Percentiles rank a stretch among this genome's conserved stretches.
phyloP scores from a whole-genome alignment of 2,888 invertebrate genomes.

The Embidobia sp. region DNA sequence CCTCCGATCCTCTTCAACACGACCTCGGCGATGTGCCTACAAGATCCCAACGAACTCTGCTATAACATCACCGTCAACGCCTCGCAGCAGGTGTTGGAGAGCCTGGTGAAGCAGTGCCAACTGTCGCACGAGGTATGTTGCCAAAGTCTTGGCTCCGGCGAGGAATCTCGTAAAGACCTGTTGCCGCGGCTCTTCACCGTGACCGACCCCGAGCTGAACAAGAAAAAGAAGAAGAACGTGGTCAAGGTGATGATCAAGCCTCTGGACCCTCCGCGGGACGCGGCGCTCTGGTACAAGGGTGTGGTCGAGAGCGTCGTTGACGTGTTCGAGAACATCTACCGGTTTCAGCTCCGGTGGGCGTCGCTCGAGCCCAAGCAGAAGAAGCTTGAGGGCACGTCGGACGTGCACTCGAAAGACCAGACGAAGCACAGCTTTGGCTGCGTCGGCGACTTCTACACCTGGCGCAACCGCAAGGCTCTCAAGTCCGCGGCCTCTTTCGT shows the following conservation, averaged over 20 bases:
- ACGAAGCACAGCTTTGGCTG: conserved; percentile 74
- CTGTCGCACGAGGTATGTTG: conserved; percentile 71
- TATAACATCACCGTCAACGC: conserved; percentile 83
- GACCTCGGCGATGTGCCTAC: conserved; percentile 82
- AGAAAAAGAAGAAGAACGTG: neutral
- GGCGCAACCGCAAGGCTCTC: conserved; percentile 74
- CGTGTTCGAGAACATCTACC: conserved; percentile 77
- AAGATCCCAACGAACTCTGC: conserved; percentile 87
- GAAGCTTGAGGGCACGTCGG: conserved; percentile 75
- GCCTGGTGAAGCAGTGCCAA: conserved; percentile 75
- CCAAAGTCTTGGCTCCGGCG: neutral
- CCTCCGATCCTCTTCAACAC: conserved; percentile 53
- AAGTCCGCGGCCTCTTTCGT: conserved; percentile 67
- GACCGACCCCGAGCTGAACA: conserved; percentile 13
- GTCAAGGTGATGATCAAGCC: conserved; percentile 64
- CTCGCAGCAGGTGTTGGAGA: conserved; percentile 67
- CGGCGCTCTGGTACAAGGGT: conserved; percentile 72
- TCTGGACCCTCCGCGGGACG: neutral
- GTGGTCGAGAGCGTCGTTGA: conserved; percentile 74
- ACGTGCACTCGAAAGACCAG: conserved; percentile 77
- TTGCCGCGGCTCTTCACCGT: conserved; percentile 68
- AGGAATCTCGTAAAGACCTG: conserved; percentile 66
- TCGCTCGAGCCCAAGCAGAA: conserved; percentile 73
- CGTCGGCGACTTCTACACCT: conserved; percentile 75
- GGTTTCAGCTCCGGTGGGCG: conserved; percentile 71